Percentiles rank a stretch among this genome's conserved stretches.
These are phyloP conservation scores for Drosophila meridiana DNA, from an alignment of 2,888 invertebrate species.

Conservation along the genomic window DNA sequence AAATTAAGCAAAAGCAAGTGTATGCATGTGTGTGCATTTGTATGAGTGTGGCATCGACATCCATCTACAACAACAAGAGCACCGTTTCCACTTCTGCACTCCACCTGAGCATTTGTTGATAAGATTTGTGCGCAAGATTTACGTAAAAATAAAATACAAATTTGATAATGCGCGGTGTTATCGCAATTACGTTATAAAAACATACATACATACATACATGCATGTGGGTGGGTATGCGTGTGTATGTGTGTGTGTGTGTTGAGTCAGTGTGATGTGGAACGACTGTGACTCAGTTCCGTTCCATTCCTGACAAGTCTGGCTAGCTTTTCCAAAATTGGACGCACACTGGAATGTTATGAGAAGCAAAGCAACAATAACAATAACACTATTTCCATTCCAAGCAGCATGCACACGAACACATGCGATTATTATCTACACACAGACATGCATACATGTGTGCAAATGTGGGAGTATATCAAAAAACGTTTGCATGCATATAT, in stretches of 20 bases:
- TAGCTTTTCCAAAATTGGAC: constrained; percentile 28
- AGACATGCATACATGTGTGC: background rate
- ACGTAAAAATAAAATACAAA: constrained; percentile 56
- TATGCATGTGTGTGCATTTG: constrained; percentile 1
- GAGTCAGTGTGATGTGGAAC: constrained; percentile 39
- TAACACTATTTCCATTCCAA: constrained; percentile 33
- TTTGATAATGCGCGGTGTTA: constrained; percentile 49
- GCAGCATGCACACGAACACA: background rate
- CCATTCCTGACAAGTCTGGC: constrained; percentile 29
- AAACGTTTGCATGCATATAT: constrained; percentile 5
- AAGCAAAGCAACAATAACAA: background rate
- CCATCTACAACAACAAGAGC: background rate
- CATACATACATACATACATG: constrained; percentile 4
- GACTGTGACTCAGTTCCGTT: constrained; percentile 48
- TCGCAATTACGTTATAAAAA: constrained; percentile 44
- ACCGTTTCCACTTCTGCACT: background rate
- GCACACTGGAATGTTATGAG: constrained; percentile 40
- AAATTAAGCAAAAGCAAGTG: constrained; percentile 19
- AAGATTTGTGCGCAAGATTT: constrained; percentile 72
- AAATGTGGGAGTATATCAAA: constrained; percentile 15
- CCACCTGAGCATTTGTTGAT: constrained; percentile 42
- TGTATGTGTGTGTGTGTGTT: constrained; percentile 28
- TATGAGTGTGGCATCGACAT: constrained; percentile 12
- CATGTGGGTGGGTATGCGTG: constrained; percentile 2
- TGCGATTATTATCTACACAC: constrained; percentile 12